Percentiles rank a stretch among this genome's conserved stretches.
Conservation (phyloP, 1,140 invertebrate species). For the Zelostemma sp. region DNA sequence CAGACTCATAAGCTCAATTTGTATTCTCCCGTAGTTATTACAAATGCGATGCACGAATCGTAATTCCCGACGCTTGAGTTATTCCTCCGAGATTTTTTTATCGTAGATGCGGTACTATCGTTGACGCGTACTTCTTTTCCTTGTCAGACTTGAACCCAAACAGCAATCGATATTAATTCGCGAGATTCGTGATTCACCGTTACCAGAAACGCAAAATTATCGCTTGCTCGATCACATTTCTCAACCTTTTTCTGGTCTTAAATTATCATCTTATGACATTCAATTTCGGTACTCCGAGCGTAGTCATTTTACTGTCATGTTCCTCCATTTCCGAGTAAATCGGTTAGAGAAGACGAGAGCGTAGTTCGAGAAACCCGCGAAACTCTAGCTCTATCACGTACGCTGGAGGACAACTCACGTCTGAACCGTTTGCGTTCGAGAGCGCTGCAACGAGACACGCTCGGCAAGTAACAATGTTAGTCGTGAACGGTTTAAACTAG, state of each 20-base stretch:
- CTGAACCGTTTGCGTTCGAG: constrained; percentile 42
- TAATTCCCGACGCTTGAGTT: constrained; percentile 10
- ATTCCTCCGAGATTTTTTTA: too few relatives aligned
- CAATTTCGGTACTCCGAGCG: neutral
- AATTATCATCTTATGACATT: neutral
- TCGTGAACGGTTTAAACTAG: constrained; percentile 54
- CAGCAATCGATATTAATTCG: too few relatives aligned
- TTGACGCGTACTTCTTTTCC: too few relatives aligned
- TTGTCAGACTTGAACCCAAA: too few relatives aligned
- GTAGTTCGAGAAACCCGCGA: neutral
- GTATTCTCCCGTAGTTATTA: neutral
- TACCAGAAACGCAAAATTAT: too few relatives aligned
- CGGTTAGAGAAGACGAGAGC: constrained; percentile 8
- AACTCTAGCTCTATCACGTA: constrained; percentile 13
- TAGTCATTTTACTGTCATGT: neutral
- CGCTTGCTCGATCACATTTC: too few relatives aligned
- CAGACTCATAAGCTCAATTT: too few relatives aligned
- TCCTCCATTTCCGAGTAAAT: constrained; percentile 11
- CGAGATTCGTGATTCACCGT: too few relatives aligned
- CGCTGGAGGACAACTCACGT: constrained; percentile 3
- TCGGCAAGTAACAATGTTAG: constrained; percentile 49
- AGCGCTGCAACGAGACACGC: constrained; percentile 41
- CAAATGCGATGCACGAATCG: constrained; percentile 12
- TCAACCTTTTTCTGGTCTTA: neutral
- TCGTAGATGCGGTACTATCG: too few relatives aligned